Percentiles rank a stretch among this genome's conserved stretches.
Conservation (phyloP, 2,113 vertebrate species). For the Columba janthina region DNA sequence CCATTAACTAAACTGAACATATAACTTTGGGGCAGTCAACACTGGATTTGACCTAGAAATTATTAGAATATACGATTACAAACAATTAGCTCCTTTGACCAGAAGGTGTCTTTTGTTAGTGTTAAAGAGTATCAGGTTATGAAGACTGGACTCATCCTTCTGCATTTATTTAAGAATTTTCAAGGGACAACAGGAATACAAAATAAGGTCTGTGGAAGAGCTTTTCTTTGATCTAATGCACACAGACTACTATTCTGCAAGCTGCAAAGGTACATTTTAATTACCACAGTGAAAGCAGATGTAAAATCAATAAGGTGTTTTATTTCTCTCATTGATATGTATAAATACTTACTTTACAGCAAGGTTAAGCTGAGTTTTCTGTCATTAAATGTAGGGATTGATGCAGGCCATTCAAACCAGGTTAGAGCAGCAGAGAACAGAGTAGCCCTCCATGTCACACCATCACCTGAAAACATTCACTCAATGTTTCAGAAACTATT, state of each 20-base stretch:
- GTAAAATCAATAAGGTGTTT: slow-evolving; percentile 75
- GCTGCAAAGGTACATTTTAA: slow-evolving; percentile 73
- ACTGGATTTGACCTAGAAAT: background rate
- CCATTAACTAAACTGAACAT: background rate
- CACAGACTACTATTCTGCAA: slow-evolving; percentile 65
- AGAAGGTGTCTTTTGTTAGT: background rate
- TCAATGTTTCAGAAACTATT: background rate
- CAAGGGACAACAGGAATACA: background rate
- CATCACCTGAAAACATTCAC: slow-evolving; percentile 8
- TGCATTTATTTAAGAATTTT: slow-evolving; percentile 35
- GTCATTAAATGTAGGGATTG: slow-evolving; percentile 67
- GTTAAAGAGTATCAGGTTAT: background rate
- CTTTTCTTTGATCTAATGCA: slow-evolving; percentile 54
- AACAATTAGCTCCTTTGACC: background rate
- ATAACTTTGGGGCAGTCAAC: background rate
- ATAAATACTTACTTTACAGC: slow-evolving; percentile 74
- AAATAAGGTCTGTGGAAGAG: slow-evolving; percentile 4
- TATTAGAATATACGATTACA: background rate
- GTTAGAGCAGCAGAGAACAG: slow-evolving; percentile 28
- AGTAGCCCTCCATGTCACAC: background rate
- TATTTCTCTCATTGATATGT: slow-evolving; percentile 75
- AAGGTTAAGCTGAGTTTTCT: slow-evolving; percentile 73
- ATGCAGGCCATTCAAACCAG: slow-evolving; percentile 50
- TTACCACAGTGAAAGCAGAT: slow-evolving; percentile 70
- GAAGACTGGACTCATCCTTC: background rate